Percentiles rank a stretch among this genome's conserved stretches.
These are phyloP conservation scores for Actenoides hombroni DNA, from an alignment of 2,113 vertebrate species.

Conservation along the genomic window DNA sequence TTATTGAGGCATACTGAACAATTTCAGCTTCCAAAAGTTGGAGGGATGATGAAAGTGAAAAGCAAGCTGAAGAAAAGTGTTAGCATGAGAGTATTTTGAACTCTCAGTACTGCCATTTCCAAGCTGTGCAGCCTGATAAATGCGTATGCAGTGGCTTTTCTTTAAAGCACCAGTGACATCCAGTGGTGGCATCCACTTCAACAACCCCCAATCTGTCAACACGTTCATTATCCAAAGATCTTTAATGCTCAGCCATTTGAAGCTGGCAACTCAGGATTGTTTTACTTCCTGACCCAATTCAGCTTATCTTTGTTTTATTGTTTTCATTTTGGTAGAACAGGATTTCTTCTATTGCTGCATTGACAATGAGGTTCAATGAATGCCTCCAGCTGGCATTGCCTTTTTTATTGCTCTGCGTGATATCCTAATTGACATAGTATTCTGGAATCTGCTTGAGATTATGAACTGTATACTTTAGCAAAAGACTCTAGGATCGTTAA, in stretches of 20 bases:
- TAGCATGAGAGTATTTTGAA: not conserved
- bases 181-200: not conserved
- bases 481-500: constrained; percentile 12
- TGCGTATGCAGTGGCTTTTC: not conserved
- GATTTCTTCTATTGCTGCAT: constrained; percentile 3
- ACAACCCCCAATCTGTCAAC: not conserved
- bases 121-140: not conserved
- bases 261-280: not conserved
- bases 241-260: not conserved
- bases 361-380: not conserved
- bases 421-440: constrained; percentile 2
- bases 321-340: constrained; percentile 20
- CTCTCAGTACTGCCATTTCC: not conserved
- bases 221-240: not conserved
- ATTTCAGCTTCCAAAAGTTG: not conserved
- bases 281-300: not conserved
- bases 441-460: constrained; percentile 38
- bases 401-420: constrained; percentile 8
- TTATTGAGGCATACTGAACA: not conserved
- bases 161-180: not conserved
- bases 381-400: constrained; percentile 7
- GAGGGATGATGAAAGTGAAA: not conserved
- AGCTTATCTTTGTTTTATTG: not conserved
- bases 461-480: constrained; percentile 3
- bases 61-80: not conserved